phyloP scores from a whole-genome alignment of 2,797 vertebrate species.

The Sebastes taczanowskii region DNA sequence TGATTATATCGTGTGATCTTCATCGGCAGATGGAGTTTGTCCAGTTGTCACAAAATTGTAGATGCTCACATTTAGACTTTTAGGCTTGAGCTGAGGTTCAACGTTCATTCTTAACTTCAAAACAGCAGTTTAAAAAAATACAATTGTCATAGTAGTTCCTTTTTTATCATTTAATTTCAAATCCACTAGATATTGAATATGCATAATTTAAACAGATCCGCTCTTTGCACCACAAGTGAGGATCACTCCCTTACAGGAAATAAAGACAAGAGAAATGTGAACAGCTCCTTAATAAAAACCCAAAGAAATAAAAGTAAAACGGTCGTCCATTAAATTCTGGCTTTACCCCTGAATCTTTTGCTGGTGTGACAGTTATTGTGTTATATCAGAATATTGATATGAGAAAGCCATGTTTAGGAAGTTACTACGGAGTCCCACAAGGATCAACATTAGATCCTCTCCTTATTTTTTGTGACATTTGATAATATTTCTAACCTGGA shows the following conservation, averaged over 20 bases:
- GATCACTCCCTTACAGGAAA: neutral
- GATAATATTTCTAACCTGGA: neutral
- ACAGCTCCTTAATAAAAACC: neutral
- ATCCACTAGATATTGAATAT: neutral
- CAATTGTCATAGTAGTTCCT: neutral
- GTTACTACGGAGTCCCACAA: neutral
- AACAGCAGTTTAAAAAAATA: neutral
- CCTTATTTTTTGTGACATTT: neutral
- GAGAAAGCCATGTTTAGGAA: too few species aligned
- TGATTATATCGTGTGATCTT: too few species aligned
- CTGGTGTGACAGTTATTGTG: neutral
- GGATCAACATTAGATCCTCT: neutral
- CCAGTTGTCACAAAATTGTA: neutral
- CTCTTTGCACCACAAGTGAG: neutral
- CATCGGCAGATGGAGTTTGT: neutral
- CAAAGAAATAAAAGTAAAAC: neutral
- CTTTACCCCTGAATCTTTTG: neutral
- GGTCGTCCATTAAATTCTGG: neutral
- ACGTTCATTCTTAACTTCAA: neutral
- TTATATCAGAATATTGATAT: too few species aligned
- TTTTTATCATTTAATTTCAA: neutral
- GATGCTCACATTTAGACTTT: neutral
- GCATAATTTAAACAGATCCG: neutral
- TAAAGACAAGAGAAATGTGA: neutral
- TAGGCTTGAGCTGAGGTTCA: neutral